A percentile compares a stretch with the other conserved stretches of the same genome.
phyloP scores from a whole-genome alignment of 2,113 vertebrate species.

The Mungos mungo region DNA sequence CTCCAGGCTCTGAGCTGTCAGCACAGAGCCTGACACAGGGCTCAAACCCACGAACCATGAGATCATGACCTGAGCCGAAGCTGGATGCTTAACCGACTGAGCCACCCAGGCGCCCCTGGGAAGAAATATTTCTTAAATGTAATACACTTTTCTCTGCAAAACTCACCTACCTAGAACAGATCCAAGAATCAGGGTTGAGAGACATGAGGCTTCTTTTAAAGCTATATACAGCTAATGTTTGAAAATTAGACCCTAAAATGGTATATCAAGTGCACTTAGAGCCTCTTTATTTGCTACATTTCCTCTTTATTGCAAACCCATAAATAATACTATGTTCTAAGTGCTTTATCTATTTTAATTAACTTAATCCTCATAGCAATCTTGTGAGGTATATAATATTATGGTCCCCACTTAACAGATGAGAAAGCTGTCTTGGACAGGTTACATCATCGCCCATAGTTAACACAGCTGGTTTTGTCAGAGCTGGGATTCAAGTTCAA shows the following conservation, averaged over 20 bases:
- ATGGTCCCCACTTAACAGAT: background rate
- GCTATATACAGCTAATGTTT: background rate
- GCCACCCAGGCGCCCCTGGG: too few species aligned
- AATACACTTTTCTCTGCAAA: background rate
- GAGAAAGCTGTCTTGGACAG: background rate
- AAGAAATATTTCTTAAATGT: background rate
- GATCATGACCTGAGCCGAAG: too few species aligned
- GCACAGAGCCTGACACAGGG: too few species aligned
- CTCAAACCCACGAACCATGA: too few species aligned
- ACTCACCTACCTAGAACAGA: background rate
- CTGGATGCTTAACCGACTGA: too few species aligned
- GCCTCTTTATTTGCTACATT: background rate
- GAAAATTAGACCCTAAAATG: background rate
- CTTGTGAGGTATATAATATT: background rate
- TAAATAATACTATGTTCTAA: background rate
- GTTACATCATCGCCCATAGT: background rate
- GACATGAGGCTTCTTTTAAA: background rate
- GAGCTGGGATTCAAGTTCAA: background rate
- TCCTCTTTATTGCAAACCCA: background rate
- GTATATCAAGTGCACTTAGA: background rate
- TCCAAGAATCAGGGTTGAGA: background rate
- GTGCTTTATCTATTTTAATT: background rate
- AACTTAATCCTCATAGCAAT: background rate
- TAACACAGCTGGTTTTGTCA: background rate
- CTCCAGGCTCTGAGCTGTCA: too few species aligned